These are phyloP conservation scores for Halichoeres trimaculatus DNA, from an alignment of 2,113 vertebrate genomes.

Conservation along the genomic window DNA sequence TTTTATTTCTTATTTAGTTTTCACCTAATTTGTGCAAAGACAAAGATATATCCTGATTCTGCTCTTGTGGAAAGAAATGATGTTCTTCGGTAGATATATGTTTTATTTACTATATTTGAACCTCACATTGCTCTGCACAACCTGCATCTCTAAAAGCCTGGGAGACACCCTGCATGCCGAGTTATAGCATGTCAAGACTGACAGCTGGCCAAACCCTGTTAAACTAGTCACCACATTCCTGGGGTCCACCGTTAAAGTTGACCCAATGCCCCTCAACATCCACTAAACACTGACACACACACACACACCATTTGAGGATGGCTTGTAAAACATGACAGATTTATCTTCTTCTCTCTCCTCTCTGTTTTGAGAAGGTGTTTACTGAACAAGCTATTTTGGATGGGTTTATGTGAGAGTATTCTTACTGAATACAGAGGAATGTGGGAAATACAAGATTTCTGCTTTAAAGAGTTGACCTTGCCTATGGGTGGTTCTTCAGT, in stretches of 20 bases:
- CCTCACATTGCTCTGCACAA: background rate
- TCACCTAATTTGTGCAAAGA: no score
- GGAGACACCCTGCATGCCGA: conserved; percentile 46
- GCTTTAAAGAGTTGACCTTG: conserved; percentile 2
- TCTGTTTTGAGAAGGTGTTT: conserved; percentile 46
- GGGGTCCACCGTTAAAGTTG: conserved; percentile 60
- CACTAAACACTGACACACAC: conserved; percentile 18
- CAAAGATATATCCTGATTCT: no score
- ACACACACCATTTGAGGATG: conserved; percentile 17
- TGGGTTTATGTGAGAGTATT: conserved; percentile 31
- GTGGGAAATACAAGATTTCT: conserved; percentile 2
- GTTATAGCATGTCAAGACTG: conserved; percentile 71
- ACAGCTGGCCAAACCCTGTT: conserved; percentile 78
- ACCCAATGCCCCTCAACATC: conserved; percentile 50
- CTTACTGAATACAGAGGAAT: conserved; percentile 26
- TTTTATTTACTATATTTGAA: no score
- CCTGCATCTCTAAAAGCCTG: background rate
- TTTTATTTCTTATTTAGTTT: no score
- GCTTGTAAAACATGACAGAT: conserved; percentile 67
- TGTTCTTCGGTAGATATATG: no score
- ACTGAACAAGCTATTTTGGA: conserved; percentile 22
- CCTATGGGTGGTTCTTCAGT: conserved; percentile 1
- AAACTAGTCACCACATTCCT: conserved; percentile 77
- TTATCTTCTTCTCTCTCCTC: conserved; percentile 22
- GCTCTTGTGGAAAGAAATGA: no score